phyloP scores from a whole-genome alignment of 2,888 invertebrate genomes.

The Dryobotodes eremita region DNA sequence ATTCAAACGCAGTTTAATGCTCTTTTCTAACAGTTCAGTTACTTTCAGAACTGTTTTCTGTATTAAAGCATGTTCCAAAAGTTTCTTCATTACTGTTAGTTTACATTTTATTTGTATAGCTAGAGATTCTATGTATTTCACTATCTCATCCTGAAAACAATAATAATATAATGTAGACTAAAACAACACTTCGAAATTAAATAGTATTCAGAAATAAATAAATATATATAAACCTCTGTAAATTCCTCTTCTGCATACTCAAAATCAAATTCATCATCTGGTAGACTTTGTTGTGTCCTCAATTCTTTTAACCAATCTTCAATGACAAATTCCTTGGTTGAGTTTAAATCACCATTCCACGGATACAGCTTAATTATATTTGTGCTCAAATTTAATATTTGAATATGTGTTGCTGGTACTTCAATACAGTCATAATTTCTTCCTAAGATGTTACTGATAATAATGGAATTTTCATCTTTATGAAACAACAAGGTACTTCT shows the following conservation, averaged over 20 bases:
- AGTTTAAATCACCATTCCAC: conserved; percentile 76
- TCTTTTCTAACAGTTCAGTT: conserved; percentile 88
- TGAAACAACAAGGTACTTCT: conserved; percentile 95
- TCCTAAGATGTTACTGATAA: conserved; percentile 90
- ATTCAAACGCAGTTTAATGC: conserved; percentile 91
- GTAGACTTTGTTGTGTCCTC: conserved; percentile 77
- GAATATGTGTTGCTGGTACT: conserved; percentile 92
- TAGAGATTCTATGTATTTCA: conserved; percentile 75
- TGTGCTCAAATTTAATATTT: conserved; percentile 85
- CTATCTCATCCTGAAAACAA: conserved; percentile 77
- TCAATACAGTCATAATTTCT: conserved; percentile 89
- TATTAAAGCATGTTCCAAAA: conserved; percentile 83
- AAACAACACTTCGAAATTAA: conserved; percentile 62
- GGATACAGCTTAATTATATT: conserved; percentile 75
- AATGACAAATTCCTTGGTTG: conserved; percentile 69
- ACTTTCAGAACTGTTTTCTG: conserved; percentile 85
- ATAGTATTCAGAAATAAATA: conserved; percentile 22
- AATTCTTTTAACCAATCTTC: conserved; percentile 79
- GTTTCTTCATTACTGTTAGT: conserved; percentile 78
- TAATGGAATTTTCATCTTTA: conserved; percentile 79
- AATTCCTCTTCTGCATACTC: conserved; percentile 68
- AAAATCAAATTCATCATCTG: conserved; percentile 81
- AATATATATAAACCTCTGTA: conserved; percentile 75
- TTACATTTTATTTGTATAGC: conserved; percentile 73
- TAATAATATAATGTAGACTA: conserved; percentile 3